Evolutionary conservation across 1,140 invertebrate genomes (phyloP).

Genomic region (Brachionus sp.): DNA sequence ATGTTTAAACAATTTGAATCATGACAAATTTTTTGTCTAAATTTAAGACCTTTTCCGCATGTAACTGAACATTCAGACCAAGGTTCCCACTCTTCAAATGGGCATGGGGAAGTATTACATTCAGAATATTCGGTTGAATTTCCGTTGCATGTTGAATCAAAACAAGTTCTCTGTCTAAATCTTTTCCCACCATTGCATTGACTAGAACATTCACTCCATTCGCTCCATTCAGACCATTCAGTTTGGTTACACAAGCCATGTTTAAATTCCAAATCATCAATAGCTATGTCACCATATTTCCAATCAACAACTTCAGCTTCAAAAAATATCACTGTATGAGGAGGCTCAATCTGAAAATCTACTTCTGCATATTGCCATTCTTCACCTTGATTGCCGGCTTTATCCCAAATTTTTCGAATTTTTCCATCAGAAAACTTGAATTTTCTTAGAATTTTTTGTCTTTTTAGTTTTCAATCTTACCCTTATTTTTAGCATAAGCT

Average conservation of each 20-base stretch:
- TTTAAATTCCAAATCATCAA: constrained; percentile 9
- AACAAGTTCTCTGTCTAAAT: background rate
- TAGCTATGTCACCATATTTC: constrained; percentile 41
- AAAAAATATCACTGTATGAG: constrained; percentile 11
- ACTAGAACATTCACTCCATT: constrained; percentile 21
- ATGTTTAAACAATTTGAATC: background rate
- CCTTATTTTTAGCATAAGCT: background rate
- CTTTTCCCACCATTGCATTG: background rate
- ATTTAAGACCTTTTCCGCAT: background rate
- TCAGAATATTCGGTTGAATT: background rate
- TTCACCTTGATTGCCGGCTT: constrained; percentile 21
- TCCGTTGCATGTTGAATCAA: background rate
- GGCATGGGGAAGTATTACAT: background rate
- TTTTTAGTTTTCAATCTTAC: background rate
- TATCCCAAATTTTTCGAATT: constrained; percentile 18
- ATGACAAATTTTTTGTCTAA: background rate
- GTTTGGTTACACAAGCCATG: background rate
- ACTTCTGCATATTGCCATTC: background rate
- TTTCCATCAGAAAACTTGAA: constrained; percentile 2
- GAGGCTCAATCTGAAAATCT: constrained; percentile 17
- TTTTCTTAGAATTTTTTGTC: background rate
- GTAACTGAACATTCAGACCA: background rate
- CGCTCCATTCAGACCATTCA: constrained; percentile 3
- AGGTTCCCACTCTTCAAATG: background rate
- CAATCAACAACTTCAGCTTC: constrained; percentile 45